phyloP scores from a whole-genome alignment of 2,888 invertebrate genomes.

The Micoletzkya japonica region DNA sequence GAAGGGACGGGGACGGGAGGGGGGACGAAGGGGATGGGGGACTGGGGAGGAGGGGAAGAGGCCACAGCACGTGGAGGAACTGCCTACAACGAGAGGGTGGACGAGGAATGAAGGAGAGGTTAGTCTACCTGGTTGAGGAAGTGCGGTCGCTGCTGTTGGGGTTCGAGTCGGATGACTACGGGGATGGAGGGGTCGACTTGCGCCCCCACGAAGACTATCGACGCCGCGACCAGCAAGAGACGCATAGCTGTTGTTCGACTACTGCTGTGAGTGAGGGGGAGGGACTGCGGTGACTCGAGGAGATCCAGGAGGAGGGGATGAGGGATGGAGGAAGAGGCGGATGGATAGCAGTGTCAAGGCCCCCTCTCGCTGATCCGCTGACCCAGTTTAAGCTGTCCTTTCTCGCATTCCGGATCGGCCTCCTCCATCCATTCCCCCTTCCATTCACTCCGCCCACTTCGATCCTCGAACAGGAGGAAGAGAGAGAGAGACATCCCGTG shows the following conservation, averaged over 20 bases:
- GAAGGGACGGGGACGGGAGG: slow-evolving; percentile 41
- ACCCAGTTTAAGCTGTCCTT: slow-evolving; percentile 29
- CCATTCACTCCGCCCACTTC: slow-evolving; percentile 18
- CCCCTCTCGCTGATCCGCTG: slow-evolving; percentile 3
- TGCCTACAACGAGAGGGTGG: slow-evolving; percentile 34
- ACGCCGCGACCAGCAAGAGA: slow-evolving; percentile 9
- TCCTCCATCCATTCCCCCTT: background rate
- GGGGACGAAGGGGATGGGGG: slow-evolving; percentile 33
- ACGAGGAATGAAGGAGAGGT: background rate
- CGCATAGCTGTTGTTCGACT: background rate
- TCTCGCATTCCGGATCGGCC: slow-evolving; percentile 27
- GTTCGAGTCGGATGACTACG: slow-evolving; percentile 43
- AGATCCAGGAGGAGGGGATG: background rate
- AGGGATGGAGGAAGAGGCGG: slow-evolving; percentile 17
- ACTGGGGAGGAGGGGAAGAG: slow-evolving; percentile 27
- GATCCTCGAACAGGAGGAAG: background rate
- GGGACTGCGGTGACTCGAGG: background rate
- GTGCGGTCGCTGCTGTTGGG: slow-evolving; percentile 35
- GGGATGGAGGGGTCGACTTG: slow-evolving; percentile 41
- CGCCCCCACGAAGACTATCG: slow-evolving; percentile 33
- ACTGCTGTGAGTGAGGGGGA: background rate
- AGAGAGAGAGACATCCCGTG: slow-evolving; percentile 10
- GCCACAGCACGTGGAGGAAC: slow-evolving; percentile 52
- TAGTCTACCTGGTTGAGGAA: slow-evolving; percentile 39
- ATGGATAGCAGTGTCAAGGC: slow-evolving; percentile 21